Percentiles rank a stretch among this genome's conserved stretches.
These are phyloP conservation scores for Arrhopalites spinosus DNA, from an alignment of 2,888 invertebrate species.

Conservation along the genomic window DNA sequence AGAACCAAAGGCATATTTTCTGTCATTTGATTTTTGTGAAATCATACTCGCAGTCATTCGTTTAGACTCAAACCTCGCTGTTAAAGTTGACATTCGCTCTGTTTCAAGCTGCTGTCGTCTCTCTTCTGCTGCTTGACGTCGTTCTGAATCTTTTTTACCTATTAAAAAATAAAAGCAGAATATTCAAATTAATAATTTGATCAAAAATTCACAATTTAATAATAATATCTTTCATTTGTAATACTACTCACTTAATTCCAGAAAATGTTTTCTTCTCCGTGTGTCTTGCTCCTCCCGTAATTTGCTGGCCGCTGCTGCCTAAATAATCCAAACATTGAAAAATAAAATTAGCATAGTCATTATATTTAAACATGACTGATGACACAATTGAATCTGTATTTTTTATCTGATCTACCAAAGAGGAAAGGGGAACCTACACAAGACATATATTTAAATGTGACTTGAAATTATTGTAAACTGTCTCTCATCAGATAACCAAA, in stretches of 20 bases:
- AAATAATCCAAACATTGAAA: constrained; percentile 20
- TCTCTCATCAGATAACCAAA: too few relatives aligned
- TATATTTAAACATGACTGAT: too few relatives aligned
- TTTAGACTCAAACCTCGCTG: constrained; percentile 52
- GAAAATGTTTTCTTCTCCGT: constrained; percentile 52
- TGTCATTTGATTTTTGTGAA: constrained; percentile 42
- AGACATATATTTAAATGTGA: too few relatives aligned
- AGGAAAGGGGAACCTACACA: too few relatives aligned
- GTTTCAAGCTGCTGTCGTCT: constrained; percentile 51
- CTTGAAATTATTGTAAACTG: too few relatives aligned
- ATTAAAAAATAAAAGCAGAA: not conserved
- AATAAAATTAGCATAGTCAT: not conserved
- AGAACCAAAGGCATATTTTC: constrained; percentile 54
- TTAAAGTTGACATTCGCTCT: constrained; percentile 48
- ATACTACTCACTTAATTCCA: constrained; percentile 45
- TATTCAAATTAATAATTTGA: not conserved
- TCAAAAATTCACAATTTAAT: not conserved
- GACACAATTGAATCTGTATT: too few relatives aligned
- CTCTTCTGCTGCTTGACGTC: constrained; percentile 53
- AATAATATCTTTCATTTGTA: not conserved
- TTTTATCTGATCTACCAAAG: too few relatives aligned
- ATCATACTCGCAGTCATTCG: constrained; percentile 38
- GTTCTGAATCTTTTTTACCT: constrained; percentile 48
- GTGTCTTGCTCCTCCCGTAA: constrained; percentile 55
- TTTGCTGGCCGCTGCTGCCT: constrained; percentile 50